Evolutionary conservation across 2,113 vertebrate genomes (phyloP).

Genomic region (Hirundichthys speculiger): DNA sequence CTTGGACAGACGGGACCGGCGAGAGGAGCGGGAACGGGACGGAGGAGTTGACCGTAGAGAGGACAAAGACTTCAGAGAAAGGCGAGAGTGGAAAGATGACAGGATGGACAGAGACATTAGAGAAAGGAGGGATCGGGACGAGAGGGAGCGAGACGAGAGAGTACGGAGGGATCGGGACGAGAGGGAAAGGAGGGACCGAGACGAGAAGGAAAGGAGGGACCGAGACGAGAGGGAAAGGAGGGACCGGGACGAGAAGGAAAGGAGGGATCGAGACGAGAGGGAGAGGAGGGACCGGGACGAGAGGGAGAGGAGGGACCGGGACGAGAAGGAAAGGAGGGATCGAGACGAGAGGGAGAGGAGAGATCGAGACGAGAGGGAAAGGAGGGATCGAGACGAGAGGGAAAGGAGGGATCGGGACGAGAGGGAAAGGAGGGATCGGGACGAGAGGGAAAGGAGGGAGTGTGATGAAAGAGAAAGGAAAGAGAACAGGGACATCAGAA

Average conservation of each 20-base stretch:
- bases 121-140: slow-evolving; percentile 37
- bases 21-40: slow-evolving; percentile 56
- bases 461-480: slow-evolving; percentile 2
- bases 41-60: slow-evolving; percentile 42
- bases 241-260: slow-evolving; percentile 12
- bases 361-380: slow-evolving; percentile 39
- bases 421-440: slow-evolving; percentile 15
- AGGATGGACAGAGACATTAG: slow-evolving; percentile 34
- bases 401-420: slow-evolving; percentile 11
- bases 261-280: slow-evolving; percentile 7
- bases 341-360: slow-evolving; percentile 2
- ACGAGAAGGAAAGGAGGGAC: slow-evolving; percentile 32
- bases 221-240: slow-evolving; percentile 7
- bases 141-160: slow-evolving; percentile 24
- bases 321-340: slow-evolving; percentile 38
- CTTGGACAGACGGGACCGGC: slow-evolving; percentile 40
- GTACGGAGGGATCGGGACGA: slow-evolving; percentile 28
- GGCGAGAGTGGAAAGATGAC: slow-evolving; percentile 58
- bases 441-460: slow-evolving; percentile 24
- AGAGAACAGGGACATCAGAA: slow-evolving; percentile 13
- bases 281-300: slow-evolving; percentile 33
- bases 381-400: slow-evolving; percentile 25
- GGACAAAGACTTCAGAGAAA: slow-evolving; percentile 49
- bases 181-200: slow-evolving; percentile 28
- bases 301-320: slow-evolving; percentile 7